These are phyloP conservation scores for Coelogynopora nodosa DNA, from an alignment of 2,888 invertebrate genomes.

Conservation along the genomic window DNA sequence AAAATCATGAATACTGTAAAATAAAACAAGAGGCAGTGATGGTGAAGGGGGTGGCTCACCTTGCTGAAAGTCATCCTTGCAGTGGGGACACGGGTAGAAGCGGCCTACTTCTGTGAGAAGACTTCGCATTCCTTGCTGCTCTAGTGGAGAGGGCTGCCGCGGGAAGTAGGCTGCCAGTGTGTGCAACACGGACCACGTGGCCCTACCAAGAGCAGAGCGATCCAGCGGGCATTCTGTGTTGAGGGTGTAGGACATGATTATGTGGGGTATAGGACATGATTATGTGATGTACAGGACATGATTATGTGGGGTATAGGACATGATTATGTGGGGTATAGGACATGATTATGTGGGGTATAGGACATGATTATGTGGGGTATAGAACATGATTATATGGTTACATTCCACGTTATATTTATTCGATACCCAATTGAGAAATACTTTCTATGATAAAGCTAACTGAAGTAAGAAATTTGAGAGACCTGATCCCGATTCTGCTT, in stretches of 20 bases:
- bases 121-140: slow-evolving; percentile 70
- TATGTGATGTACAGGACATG: too few species aligned
- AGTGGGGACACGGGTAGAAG: slow-evolving; percentile 82
- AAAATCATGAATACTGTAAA: neutral
- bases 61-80: slow-evolving; percentile 73
- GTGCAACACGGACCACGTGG: slow-evolving; percentile 89
- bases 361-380: too few species aligned
- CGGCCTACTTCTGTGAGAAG: slow-evolving; percentile 77
- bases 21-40: slow-evolving; percentile 2
- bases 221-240: slow-evolving; percentile 55
- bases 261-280: too few species aligned
- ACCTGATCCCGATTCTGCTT: neutral
- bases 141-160: slow-evolving; percentile 68
- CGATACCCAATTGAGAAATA: neutral
- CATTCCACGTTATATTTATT: neutral
- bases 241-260: too few species aligned
- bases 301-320: too few species aligned
- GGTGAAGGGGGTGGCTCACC: slow-evolving; percentile 18
- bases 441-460: too few species aligned
- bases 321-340: too few species aligned
- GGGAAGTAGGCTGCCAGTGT: slow-evolving; percentile 94
- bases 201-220: slow-evolving; percentile 66
- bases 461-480: neutral
- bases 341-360: too few species aligned
- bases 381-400: too few species aligned